These are phyloP conservation scores for Ctenicera cuprea DNA, from an alignment of 2,888 invertebrate species.

Conservation along the genomic window DNA sequence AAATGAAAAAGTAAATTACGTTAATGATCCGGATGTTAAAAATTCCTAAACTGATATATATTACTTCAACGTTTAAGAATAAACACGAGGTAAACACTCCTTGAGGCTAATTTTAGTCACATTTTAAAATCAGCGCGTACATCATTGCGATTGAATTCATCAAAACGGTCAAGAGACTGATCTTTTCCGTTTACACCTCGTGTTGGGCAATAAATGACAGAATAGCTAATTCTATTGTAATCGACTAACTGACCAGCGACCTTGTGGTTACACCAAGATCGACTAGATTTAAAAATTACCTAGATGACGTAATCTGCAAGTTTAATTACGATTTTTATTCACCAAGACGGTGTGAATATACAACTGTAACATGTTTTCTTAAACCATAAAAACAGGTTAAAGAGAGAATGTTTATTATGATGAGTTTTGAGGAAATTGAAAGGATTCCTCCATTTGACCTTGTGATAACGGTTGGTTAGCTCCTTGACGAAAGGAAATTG, in stretches of 20 bases:
- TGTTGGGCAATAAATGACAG: constrained; percentile 24
- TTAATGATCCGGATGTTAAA: not conserved
- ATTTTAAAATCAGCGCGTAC: constrained; percentile 2
- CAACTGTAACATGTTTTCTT: not conserved
- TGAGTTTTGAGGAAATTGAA: constrained; percentile 17
- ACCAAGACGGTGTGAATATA: not conserved
- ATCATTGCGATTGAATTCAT: not conserved
- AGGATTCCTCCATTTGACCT: constrained; percentile 54
- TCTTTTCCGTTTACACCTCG: constrained; percentile 21
- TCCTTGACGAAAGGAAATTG: constrained; percentile 62
- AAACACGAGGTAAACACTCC: not conserved
- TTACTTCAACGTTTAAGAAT: constrained; percentile 8
- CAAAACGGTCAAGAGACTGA: constrained; percentile 7
- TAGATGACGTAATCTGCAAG: constrained; percentile 7
- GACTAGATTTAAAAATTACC: not conserved
- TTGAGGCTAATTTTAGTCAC: constrained; percentile 1
- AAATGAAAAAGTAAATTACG: not conserved
- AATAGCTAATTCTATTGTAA: constrained; percentile 20
- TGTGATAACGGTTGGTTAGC: constrained; percentile 59
- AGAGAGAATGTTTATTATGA: not conserved
- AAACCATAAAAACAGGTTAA: not conserved
- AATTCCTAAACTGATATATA: not conserved
- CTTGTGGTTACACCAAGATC: constrained; percentile 14
- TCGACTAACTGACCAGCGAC: constrained; percentile 16
- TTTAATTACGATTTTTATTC: not conserved